Evolutionary conservation across 2,797 vertebrate genomes (phyloP), one percentile per base, ranked within the genome.

Genomic region (Luscinia megarhynchos): DNA sequence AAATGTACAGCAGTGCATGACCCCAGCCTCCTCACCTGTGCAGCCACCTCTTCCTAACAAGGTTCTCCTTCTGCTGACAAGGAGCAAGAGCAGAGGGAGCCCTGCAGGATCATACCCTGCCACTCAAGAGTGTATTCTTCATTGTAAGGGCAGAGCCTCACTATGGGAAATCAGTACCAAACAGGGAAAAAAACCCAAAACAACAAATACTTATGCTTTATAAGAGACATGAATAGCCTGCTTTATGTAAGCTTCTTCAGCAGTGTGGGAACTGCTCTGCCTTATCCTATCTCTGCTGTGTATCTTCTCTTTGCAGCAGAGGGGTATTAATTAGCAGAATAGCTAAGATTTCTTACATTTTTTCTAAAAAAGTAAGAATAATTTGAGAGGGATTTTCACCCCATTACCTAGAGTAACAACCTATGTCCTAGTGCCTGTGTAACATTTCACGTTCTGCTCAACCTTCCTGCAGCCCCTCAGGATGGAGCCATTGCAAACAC

Each of bases 1-100:
- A 5, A 53, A 45, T 0, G 0, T 7, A 12, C 3, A 72, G 23
- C n/a, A 70, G 13, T 0, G 1, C 0, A 0, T 20, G 53, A 74
- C 13, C 13, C 48, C 5, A 5, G 26, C 8, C 12, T 79, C 15
- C 10, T 70, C 40, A 29, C 13, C 61, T 4, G 0, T 6, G 21
- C 16, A 67, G 34, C n/a, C 79, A 43, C 8, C 17, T 58, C 21
- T 61, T 72, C 46, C 41, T 26, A 11, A 54, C 17, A 24, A 32
- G n/a, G 14, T 26, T 83, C 26, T 50, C 21, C 17, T 79, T 76
- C 48, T 61, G 30, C 50, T 80, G 41, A 36, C 22, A 10, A 54
- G 10, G 5, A 62, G 9, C 21, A 58, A 43, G 24, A 8, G 2
- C 18, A 32, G 12, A 77, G 4, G 13, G 54, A 89, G n/a, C 0